Evolutionary conservation across 2,888 invertebrate genomes (phyloP).

Genomic region (Tortricodes alternella): DNA sequence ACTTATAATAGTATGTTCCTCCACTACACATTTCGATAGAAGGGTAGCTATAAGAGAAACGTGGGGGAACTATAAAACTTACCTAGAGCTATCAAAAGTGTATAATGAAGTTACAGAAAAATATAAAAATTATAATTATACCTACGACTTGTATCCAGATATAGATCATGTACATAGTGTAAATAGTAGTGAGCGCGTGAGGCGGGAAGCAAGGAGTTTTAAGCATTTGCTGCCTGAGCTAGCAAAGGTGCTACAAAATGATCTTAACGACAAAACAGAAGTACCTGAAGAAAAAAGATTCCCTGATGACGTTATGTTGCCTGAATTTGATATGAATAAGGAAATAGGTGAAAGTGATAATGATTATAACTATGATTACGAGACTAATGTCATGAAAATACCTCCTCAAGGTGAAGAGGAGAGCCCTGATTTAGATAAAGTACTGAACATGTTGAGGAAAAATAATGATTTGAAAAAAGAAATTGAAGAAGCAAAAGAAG

Average conservation of each 20-base stretch:
- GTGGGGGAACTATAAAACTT: constrained; percentile 84
- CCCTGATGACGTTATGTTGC: constrained; percentile 59
- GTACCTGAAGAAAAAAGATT: constrained; percentile 59
- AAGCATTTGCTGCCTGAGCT: constrained; percentile 61
- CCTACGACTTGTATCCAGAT: constrained; percentile 56
- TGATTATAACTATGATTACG: constrained; percentile 62
- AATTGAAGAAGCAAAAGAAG: neutral
- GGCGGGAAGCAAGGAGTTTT: constrained; percentile 58
- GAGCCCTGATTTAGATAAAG: constrained; percentile 51
- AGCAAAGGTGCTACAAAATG: constrained; percentile 59
- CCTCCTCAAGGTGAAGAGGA: constrained; percentile 68
- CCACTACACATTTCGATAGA: constrained; percentile 85
- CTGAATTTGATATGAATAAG: constrained; percentile 73
- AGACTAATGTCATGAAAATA: constrained; percentile 73
- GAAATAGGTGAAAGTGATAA: constrained; percentile 51
- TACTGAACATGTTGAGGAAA: constrained; percentile 52
- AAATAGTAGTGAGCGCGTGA: constrained; percentile 46
- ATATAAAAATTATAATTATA: constrained; percentile 67
- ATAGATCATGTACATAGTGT: constrained; percentile 31
- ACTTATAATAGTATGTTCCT: constrained; percentile 89
- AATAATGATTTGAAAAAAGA: constrained; percentile 44
- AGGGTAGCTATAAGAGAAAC: constrained; percentile 87
- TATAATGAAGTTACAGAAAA: constrained; percentile 53
- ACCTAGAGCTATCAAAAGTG: constrained; percentile 52
- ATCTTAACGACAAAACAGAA: constrained; percentile 52